Percentiles rank a stretch among this genome's conserved stretches.
Conservation (phyloP, 2,888 invertebrate genomes). For the Myopa testacea region DNA sequence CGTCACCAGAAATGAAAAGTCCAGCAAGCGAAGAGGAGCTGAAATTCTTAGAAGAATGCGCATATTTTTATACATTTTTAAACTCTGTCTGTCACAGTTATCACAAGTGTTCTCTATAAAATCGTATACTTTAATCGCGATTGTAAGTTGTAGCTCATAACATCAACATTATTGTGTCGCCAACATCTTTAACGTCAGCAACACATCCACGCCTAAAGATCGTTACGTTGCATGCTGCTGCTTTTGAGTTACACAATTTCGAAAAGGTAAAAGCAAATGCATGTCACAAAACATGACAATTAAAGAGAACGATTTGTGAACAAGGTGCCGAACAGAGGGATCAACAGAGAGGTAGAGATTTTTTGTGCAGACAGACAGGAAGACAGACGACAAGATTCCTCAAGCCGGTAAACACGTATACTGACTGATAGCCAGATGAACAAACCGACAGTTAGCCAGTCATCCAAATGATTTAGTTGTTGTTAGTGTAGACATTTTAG, state of each 20-base stretch:
- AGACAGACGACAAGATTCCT: neutral
- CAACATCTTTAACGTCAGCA: neutral
- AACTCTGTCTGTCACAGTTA: neutral
- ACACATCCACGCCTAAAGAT: neutral
- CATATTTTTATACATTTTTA: too few species aligned
- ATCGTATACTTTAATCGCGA: neutral
- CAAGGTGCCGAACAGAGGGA: neutral
- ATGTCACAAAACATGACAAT: neutral
- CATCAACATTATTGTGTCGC: neutral
- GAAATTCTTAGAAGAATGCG: neutral
- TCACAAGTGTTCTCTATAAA: neutral
- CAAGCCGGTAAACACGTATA: neutral
- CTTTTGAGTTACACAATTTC: slow-evolving; percentile 20
- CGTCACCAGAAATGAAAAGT: too few species aligned
- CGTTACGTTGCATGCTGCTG: neutral
- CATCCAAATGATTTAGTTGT: slow-evolving; percentile 5
- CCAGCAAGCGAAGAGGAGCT: too few species aligned
- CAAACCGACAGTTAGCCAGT: neutral
- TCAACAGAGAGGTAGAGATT: neutral
- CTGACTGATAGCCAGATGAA: neutral
- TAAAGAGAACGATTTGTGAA: neutral
- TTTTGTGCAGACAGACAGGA: neutral
- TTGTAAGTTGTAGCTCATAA: neutral
- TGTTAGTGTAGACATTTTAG: too few species aligned
- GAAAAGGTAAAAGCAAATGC: slow-evolving; percentile 8